Evolutionary conservation across 2,113 vertebrate species (phyloP).

Genomic region (Podocnemis expansa): DNA sequence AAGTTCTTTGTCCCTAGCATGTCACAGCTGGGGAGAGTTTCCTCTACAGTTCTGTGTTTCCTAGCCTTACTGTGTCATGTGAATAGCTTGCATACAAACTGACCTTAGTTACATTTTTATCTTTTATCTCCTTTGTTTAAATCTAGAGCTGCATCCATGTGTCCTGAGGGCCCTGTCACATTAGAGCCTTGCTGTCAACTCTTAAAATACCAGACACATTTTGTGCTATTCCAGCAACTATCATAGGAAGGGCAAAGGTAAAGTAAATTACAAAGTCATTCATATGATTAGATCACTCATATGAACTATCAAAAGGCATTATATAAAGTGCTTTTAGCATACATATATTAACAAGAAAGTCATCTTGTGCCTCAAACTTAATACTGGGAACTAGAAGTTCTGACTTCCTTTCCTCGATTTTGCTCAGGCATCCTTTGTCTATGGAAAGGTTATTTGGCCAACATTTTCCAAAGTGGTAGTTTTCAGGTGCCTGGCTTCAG

Average conservation of each 20-base stretch:
- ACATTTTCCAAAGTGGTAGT: background rate
- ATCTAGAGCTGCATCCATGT: background rate
- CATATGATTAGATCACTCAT: fast-evolving
- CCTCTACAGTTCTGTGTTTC: background rate
- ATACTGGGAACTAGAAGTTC: background rate
- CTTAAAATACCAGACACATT: background rate
- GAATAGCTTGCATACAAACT: background rate
- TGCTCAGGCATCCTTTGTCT: background rate
- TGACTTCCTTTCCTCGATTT: background rate
- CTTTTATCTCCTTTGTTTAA: background rate
- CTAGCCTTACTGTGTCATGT: background rate
- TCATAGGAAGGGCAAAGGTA: fast-evolving
- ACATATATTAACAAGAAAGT: background rate
- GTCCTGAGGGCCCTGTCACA: background rate
- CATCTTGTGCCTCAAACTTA: background rate
- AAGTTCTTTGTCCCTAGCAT: background rate
- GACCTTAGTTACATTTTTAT: background rate
- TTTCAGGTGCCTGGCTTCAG: background rate
- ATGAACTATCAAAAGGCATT: background rate
- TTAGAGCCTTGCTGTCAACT: background rate
- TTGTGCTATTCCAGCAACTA: background rate
- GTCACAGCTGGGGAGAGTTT: background rate
- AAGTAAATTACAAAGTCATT: background rate
- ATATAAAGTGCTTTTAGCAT: background rate
- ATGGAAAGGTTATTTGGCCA: background rate